These are phyloP conservation scores for Neodiprion virginianus DNA, from an alignment of 1,140 invertebrate genomes.

Conservation along the genomic window DNA sequence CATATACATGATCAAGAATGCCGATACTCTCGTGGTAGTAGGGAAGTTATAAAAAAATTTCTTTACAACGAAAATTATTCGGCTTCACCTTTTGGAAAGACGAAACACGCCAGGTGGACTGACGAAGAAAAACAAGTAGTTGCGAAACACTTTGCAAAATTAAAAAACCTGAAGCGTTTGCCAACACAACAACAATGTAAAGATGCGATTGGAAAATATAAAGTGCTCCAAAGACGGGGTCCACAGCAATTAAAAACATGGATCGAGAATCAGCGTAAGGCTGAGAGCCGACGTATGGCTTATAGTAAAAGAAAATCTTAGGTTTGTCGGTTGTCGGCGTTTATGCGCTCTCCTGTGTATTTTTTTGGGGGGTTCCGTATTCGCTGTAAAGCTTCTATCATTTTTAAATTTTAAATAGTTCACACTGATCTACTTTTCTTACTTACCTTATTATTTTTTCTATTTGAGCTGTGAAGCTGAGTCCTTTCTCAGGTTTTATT, in stretches of 20 bases:
- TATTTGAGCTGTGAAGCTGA: too few species aligned
- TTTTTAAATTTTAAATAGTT: too few species aligned
- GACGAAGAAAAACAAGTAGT: slow-evolving; percentile 8
- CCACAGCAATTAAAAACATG: slow-evolving; percentile 20
- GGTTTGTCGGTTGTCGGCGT: too few species aligned
- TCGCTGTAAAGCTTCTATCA: too few species aligned
- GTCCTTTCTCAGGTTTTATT: too few species aligned
- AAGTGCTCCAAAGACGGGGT: neutral
- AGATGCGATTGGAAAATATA: slow-evolving; percentile 3
- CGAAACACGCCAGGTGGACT: neutral
- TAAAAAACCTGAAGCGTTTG: slow-evolving; percentile 6
- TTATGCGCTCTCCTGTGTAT: too few species aligned
- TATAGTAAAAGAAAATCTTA: too few species aligned
- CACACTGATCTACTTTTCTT: too few species aligned
- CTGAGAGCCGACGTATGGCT: neutral
- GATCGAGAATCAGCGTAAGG: slow-evolving; percentile 19
- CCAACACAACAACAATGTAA: slow-evolving; percentile 12
- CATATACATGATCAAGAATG: too few species aligned
- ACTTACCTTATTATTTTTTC: too few species aligned
- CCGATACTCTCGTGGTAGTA: too few species aligned
- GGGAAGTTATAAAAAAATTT: neutral
- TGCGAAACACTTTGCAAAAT: slow-evolving; percentile 8
- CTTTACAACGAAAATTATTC: neutral
- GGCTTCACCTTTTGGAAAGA: slow-evolving; percentile 1
- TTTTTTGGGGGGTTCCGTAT: too few species aligned